Conservation (phyloP, 2,797 vertebrate genomes). For the Schizopygopsis pylzovi region DNA sequence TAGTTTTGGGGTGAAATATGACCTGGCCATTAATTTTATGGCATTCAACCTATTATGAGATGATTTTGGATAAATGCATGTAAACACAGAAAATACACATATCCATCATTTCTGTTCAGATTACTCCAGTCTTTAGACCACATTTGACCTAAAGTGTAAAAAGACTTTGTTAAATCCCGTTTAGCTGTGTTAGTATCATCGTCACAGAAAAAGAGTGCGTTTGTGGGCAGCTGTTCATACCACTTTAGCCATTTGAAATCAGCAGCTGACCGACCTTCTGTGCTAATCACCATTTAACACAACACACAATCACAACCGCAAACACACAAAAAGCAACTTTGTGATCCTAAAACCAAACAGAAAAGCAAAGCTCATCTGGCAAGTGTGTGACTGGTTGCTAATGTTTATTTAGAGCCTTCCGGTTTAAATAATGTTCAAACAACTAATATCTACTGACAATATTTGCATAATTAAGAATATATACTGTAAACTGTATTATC, state of each 20-base stretch:
- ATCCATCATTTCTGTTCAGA: conserved; percentile 30
- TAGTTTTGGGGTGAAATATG: not conserved
- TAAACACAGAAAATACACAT: not conserved
- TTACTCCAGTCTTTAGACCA: conserved; percentile 59
- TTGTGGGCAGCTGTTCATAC: conserved; percentile 19
- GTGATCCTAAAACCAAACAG: conserved; percentile 53
- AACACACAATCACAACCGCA: conserved; percentile 44
- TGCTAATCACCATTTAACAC: conserved; percentile 39
- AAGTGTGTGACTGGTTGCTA: not conserved
- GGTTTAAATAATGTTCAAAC: not conserved
- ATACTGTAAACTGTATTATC: not conserved
- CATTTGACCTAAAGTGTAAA: conserved; percentile 77
- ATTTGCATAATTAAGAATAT: not conserved
- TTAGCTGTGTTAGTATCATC: not conserved
- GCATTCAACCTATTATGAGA: not conserved
- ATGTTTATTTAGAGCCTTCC: conserved; percentile 12
- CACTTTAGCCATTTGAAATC: conserved; percentile 6
- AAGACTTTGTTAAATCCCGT: not conserved
- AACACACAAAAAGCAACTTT: not conserved
- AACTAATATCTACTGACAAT: not conserved
- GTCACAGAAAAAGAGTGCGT: not conserved
- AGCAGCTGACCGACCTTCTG: conserved; percentile 13
- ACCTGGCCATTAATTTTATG: not conserved
- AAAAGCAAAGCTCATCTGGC: conserved; percentile 24
- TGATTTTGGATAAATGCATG: not conserved